Evolutionary conservation across 2,888 invertebrate genomes (phyloP).

Genomic region (Adelphocoris suturalis): DNA sequence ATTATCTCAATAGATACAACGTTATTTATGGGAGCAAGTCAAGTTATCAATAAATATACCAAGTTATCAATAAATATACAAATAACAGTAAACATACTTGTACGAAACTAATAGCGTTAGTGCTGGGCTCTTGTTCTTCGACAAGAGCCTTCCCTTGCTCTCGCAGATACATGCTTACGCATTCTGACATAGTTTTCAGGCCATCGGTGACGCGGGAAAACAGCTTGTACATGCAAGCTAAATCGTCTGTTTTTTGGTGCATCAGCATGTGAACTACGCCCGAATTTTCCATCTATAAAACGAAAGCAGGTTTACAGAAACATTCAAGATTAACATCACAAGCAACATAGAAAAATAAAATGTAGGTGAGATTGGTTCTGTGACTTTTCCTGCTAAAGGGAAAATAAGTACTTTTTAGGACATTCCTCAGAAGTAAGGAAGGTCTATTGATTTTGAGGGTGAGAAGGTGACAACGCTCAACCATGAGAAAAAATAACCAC

Average conservation of each 20-base stretch:
- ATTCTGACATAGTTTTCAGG: conserved; percentile 96
- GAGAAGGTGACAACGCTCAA: no score
- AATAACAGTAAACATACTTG: conserved; percentile 81
- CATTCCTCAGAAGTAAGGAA: no score
- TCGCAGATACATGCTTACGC: conserved; percentile 95
- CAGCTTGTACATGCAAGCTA: conserved; percentile 98
- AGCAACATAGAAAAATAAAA: no score
- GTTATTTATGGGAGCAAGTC: neutral
- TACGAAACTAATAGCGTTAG: conserved; percentile 95
- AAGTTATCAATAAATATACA: no score
- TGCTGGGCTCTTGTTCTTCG: conserved; percentile 92
- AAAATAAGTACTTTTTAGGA: no score
- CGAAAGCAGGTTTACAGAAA: neutral
- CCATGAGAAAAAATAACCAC: no score
- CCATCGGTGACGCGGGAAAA: conserved; percentile 95
- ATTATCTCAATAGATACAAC: no score
- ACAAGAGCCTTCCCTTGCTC: conserved; percentile 97
- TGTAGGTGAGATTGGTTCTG: no score
- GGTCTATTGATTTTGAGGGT: no score
- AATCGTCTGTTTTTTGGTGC: conserved; percentile 97
- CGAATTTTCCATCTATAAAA: conserved; percentile 95
- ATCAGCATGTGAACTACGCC: conserved; percentile 99
- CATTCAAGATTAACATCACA: neutral
- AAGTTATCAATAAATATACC: neutral
- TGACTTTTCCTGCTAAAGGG: no score